A percentile compares a stretch with the other conserved stretches of the same genome.
These are phyloP conservation scores for Lithophane semibrunnea DNA, from an alignment of 2,888 invertebrate species.

Conservation along the genomic window DNA sequence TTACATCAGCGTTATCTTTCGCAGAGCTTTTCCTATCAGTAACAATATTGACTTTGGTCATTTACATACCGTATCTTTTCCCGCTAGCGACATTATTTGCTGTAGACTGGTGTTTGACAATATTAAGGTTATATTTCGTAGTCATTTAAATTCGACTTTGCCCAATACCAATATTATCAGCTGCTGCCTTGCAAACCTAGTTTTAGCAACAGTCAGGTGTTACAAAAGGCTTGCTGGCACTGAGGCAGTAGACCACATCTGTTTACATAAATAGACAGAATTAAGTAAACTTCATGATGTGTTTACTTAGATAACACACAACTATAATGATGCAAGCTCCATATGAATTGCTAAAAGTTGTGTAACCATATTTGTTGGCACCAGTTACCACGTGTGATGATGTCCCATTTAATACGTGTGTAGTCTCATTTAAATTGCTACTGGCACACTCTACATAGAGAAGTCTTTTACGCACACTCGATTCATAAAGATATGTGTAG, in stretches of 20 bases:
- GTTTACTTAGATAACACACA: constrained; percentile 11
- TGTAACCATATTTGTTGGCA: constrained; percentile 50
- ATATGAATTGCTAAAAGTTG: constrained; percentile 30
- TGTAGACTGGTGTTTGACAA: constrained; percentile 44
- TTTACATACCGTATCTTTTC: constrained; percentile 59
- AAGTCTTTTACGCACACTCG: neutral
- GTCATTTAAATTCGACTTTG: constrained; percentile 33
- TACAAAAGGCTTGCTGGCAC: constrained; percentile 43
- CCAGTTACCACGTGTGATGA: constrained; percentile 18
- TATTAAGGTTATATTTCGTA: constrained; percentile 34
- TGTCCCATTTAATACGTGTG: constrained; percentile 41
- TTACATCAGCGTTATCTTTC: constrained; percentile 42
- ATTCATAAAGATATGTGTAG: constrained; percentile 23
- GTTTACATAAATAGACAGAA: constrained; percentile 37
- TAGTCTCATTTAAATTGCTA: constrained; percentile 30
- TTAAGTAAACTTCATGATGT: constrained; percentile 25
- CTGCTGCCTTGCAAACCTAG: constrained; percentile 43
- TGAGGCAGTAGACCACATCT: constrained; percentile 28
- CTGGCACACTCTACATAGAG: constrained; percentile 43
- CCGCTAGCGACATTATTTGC: constrained; percentile 49
- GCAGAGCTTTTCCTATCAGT: constrained; percentile 50
- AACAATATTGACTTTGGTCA: constrained; percentile 56
- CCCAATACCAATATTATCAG: constrained; percentile 45
- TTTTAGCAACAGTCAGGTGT: constrained; percentile 34
- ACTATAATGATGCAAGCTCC: constrained; percentile 28